Conservation (phyloP, 2,113 vertebrate species). For the Phalacrocorax carbo region DNA sequence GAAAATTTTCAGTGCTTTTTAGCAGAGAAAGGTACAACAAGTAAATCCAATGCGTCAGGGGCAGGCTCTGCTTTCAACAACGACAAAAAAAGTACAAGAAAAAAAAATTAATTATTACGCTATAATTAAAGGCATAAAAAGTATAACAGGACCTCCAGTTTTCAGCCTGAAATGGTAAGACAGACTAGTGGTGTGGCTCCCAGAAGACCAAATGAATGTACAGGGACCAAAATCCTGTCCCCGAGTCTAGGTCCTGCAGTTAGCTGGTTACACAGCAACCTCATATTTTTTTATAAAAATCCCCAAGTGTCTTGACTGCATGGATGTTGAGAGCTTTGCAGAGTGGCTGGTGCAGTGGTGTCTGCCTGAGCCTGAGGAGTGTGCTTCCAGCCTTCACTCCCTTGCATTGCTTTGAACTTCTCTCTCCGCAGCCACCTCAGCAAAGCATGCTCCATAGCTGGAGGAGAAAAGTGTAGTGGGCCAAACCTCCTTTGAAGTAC, state of each 20-base stretch:
- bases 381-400: neutral
- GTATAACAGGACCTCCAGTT: neutral
- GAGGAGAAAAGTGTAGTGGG: neutral
- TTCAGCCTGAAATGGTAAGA: neutral
- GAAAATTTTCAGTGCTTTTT: neutral
- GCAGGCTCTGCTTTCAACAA: neutral
- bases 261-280: neutral
- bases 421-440: neutral
- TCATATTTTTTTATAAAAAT: neutral
- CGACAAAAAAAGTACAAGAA: neutral
- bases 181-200: neutral
- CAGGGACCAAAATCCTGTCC: neutral
- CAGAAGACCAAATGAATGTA: neutral
- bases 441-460: neutral
- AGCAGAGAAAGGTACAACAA: neutral
- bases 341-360: neutral
- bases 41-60: neutral
- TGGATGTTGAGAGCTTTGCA: neutral
- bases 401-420: neutral
- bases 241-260: neutral
- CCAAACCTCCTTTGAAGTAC: neutral
- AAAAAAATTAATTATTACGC: neutral
- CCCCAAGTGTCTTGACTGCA: accelerated
- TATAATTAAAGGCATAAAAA: neutral
- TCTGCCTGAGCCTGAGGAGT: neutral